Evolutionary conservation across 2,797 vertebrate species (phyloP), one percentile per base, ranked within the genome.

Genomic region (Crypturellus tataupa): DNA sequence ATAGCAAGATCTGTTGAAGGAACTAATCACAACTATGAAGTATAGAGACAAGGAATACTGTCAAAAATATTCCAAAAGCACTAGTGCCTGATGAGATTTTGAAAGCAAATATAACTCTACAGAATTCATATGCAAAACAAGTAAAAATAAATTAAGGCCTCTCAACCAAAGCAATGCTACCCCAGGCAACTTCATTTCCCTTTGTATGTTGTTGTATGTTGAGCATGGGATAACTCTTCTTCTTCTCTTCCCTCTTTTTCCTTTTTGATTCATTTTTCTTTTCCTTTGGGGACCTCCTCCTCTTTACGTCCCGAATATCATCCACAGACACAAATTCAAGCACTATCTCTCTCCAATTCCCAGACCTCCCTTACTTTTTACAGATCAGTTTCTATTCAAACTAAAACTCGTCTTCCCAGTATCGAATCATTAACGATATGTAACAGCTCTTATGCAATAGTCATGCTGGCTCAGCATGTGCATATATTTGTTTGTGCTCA

Each of bases 1-100:
- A 91, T 88, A 95, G 93, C 76, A 93, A 87, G 93, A 95, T 84
- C 77, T 93, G 40, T 59, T 94, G 85, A 94, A 95, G 76, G 80
- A 89, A 83, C 72, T 87, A 91, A 93, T 87, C 72, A 90, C 40
- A 93, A 42, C 59, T 69, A 65, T 2, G 39, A 83, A 94, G 70
- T 91, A 91, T 72, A 92, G 51, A 90, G 49, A 67, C 67, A 35
- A 89, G 16, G 59, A 94, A 80, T 67, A 49, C 64, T 71, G 77
- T 84, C 91, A 91, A 51, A 89, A 88, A 91, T 40, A 80, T 37
- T 79, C 69, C 68, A 92, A 46, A 56, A 81, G 19, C 58, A 81
- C 60, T 92, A 68, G 31, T 51, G 39, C 31, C 51, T 79, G 59
- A 76, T 71, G 56, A 72, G 69, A 55, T 79, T 84, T 14, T 79